A percentile compares a stretch with the other conserved stretches of the same genome.
phyloP scores from a whole-genome alignment of 1,140 invertebrate species.

The Steinernema khuongi region DNA sequence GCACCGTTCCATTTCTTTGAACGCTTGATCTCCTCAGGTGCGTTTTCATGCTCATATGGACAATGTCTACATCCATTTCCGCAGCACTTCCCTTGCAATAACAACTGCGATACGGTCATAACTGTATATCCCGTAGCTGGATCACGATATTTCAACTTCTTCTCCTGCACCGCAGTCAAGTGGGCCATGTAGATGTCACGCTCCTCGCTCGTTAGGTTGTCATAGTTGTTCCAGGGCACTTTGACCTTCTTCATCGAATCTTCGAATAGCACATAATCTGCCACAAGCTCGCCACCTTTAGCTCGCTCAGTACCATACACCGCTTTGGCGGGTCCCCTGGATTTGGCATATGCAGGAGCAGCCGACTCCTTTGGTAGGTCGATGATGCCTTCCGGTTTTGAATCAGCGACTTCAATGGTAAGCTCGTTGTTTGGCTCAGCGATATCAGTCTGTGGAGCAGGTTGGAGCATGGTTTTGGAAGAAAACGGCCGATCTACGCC shows the following conservation, averaged over 20 bases:
- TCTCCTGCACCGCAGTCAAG: conserved; percentile 40
- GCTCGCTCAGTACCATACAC: conserved; percentile 33
- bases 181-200: conserved; percentile 46
- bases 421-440: not conserved
- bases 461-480: conserved; percentile 13
- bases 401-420: not conserved
- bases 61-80: conserved; percentile 56
- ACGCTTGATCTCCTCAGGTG: conserved; percentile 37
- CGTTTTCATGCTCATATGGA: conserved; percentile 51
- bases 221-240: conserved; percentile 43
- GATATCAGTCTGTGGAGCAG: conserved; percentile 6
- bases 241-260: conserved; percentile 46
- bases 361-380: conserved; percentile 19
- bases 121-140: conserved; percentile 35
- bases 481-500: not conserved
- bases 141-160: conserved; percentile 42
- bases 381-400: not conserved
- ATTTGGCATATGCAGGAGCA: conserved; percentile 35
- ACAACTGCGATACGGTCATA: conserved; percentile 48
- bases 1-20: conserved; percentile 41
- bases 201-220: conserved; percentile 44
- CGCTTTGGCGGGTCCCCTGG: conserved; percentile 26
- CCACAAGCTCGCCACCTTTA: conserved; percentile 43
- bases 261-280: conserved; percentile 51
- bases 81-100: conserved; percentile 51